Evolutionary conservation across 2,888 invertebrate species (phyloP), one percentile per base, ranked within the genome.

Genomic region (Andrena hattorfiana): DNA sequence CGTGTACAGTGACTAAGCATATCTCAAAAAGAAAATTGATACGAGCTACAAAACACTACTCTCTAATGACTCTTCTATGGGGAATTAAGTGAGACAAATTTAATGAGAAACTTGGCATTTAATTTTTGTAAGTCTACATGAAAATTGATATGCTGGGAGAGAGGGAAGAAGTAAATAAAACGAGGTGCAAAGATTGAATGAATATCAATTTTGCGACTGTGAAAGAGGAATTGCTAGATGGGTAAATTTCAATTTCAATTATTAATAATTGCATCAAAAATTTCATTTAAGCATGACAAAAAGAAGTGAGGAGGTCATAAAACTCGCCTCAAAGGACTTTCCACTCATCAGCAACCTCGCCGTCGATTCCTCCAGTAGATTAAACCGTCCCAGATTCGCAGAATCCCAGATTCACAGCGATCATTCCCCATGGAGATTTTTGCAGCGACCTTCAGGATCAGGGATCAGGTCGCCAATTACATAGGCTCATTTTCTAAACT

Each of bases 301-400:
- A 10, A 13, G 0, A 23, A 10, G 20, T 8, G 8, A 10, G 1
- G 10, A 54, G 10, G 10, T 54, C 54, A 54, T 54, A 23, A 54
- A 54, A 23, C 54, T 23, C 23, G 13, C 1, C 4, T 42, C 20
- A 56, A 26, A 56, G 10, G 10, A 23, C 23, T 56, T 56, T 13
- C 54, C 54, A 23, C 23, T 56, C 20, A 23, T 23, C 26, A 4
- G 1, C 26, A 56, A 26, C 20, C 26, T 20, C 10, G 1, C 20
- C 10, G 3, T 8, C 23, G 54, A 56, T 56, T 56, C 54, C 54
- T 20, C 26, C 56, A 26, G 56, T 56, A 26, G 80, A 80, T 83
- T 83, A 75, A 80, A 51, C 56, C 26, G 56, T 56, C 56, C 56
- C 26, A 56, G 56, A 26, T 56, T 56, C 56, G 26, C 10, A n/a